These are phyloP conservation scores for Colossoma macropomum DNA, from an alignment of 2,113 vertebrate genomes.

Conservation along the genomic window DNA sequence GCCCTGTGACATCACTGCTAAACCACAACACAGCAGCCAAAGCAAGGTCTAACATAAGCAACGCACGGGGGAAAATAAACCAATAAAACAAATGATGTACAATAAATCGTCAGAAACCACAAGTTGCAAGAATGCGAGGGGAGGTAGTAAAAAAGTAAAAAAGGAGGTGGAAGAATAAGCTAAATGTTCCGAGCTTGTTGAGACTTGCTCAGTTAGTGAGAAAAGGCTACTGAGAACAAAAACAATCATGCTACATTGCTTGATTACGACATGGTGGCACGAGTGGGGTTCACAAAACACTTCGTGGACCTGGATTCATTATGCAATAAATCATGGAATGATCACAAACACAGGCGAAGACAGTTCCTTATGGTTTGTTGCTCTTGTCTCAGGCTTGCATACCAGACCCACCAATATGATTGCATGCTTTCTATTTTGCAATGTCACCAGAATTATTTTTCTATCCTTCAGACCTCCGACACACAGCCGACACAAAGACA, in stretches of 20 bases:
- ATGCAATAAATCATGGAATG: background rate
- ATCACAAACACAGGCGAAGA: constrained; percentile 14
- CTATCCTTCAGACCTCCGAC: constrained; percentile 76
- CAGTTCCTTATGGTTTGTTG: background rate
- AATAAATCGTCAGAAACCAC: constrained; percentile 57
- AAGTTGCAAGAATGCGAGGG: constrained; percentile 39
- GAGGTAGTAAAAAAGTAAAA: constrained; percentile 14
- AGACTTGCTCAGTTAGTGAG: constrained; percentile 13
- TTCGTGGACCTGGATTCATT: background rate
- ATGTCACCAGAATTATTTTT: constrained; percentile 75
- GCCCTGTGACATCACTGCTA: constrained; percentile 49
- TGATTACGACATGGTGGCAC: constrained; percentile 19
- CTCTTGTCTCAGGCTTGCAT: background rate
- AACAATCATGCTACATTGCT: constrained; percentile 6
- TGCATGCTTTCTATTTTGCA: constrained; percentile 40
- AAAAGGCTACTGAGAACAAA: constrained; percentile 30
- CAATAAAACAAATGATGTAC: constrained; percentile 60
- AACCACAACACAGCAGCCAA: constrained; percentile 53
- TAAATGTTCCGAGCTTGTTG: constrained; percentile 30
- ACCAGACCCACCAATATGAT: background rate
- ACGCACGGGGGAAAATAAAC: constrained; percentile 57
- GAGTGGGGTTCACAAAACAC: background rate
- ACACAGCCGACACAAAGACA: constrained; percentile 71
- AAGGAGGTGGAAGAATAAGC: constrained; percentile 42
- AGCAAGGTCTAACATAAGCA: constrained; percentile 54